Evolutionary conservation across 2,888 invertebrate species (phyloP), one percentile per base, ranked within the genome.

Genomic region (Calephelis perditalis): DNA sequence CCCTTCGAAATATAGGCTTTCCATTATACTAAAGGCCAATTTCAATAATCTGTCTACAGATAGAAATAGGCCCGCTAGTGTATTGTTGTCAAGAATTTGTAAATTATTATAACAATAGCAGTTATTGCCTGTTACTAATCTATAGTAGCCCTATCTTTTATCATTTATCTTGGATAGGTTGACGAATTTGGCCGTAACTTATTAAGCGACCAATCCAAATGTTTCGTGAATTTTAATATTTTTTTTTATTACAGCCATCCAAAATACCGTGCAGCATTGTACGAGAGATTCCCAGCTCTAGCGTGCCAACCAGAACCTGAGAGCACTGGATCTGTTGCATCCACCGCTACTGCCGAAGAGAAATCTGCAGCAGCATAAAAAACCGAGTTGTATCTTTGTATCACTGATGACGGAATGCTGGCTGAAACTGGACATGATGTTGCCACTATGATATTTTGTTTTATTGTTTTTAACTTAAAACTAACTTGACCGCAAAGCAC

Each of bases 281-380:
- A 94, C 81, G 92, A 94, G 87, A 94, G 92, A 79, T 95, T 96
- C 92, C 96, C 96, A 44, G 93, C 94, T 63, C 88, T 96, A 74
- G 92, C 94, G 12, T 95, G 95, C 77, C 93, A 93, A 64, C 80
- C 91, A 4, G 82, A 90, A 47, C 86, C 90, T 26, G 93, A 93
- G 62, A 94, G 94, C 67, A 86, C 90, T 35, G 92, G 91, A 52
- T 95, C 95, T 5, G 93, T 93, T 55, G 93, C 92, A 4, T 95
- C 95, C 61, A 95, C 95, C 61, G 93, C 93, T 57, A 91, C 93
- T 67, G 93, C 94, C 62, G 92, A 92, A 68, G 94, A 95, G 74
- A 94, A 94, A 74, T 86, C 26, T 26, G 26, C 94, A 57, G 88
- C 92, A 49, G 94, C 93, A 66, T 94, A 90, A 90, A 80, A 46